Evolutionary conservation across 2,888 invertebrate genomes (phyloP).

Genomic region (Conus canariensis): DNA sequence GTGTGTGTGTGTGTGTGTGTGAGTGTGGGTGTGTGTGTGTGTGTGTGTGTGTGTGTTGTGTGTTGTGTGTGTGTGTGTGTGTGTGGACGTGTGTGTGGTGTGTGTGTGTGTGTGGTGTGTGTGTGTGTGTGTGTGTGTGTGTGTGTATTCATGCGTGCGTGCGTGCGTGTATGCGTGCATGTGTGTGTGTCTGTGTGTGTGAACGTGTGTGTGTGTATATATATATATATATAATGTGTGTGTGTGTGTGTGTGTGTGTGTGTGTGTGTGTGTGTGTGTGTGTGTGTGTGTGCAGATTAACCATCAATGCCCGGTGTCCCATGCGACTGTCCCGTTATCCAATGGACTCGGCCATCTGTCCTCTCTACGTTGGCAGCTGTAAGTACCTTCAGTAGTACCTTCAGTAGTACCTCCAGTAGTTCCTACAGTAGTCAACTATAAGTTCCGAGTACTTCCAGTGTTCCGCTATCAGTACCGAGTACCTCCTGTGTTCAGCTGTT

Average conservation of each 20-base stretch:
- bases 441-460: too few relatives aligned
- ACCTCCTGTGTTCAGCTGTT: too few relatives aligned
- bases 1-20: too few relatives aligned
- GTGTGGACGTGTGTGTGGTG: not conserved
- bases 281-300: conserved; percentile 82
- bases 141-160: not conserved
- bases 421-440: too few relatives aligned
- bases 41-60: not conserved
- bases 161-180: not conserved
- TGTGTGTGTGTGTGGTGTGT: not conserved
- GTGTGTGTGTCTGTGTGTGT: not conserved
- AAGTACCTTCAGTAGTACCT: conserved; percentile 78
- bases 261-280: conserved; percentile 13
- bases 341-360: conserved; percentile 90
- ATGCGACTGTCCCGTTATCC: conserved; percentile 91
- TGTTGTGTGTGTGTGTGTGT: conserved; percentile 1
- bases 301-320: conserved; percentile 90
- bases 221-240: too few relatives aligned
- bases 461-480: too few relatives aligned
- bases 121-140: conserved; percentile 1
- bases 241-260: conserved; percentile 3
- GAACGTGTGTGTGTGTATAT: not conserved
- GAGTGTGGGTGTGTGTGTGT: too few relatives aligned
- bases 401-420: not conserved
- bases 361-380: conserved; percentile 89